phyloP scores from a whole-genome alignment of 2,888 invertebrate genomes.

The Scaptomyza polygonia region DNA sequence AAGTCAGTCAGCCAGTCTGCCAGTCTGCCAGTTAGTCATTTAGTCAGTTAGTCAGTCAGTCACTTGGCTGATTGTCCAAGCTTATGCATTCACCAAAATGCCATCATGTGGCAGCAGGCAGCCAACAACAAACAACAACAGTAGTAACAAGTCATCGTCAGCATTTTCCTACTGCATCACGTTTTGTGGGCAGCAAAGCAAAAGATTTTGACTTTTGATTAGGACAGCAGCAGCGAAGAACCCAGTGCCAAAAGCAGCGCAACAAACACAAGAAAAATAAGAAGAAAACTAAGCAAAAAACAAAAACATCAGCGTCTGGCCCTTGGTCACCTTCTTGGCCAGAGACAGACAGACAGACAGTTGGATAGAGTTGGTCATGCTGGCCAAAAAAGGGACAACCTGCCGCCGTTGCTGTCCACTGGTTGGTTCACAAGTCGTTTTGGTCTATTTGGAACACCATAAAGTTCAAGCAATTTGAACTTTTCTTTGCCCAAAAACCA shows the following conservation, averaged over 20 bases:
- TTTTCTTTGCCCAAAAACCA: constrained; percentile 54
- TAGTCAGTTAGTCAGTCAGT: constrained; percentile 38
- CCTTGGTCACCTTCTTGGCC: constrained; percentile 52
- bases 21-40: constrained; percentile 43
- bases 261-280: constrained; percentile 7
- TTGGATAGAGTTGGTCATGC: constrained; percentile 41
- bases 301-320: constrained; percentile 51
- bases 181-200: constrained; percentile 72
- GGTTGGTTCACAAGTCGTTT: constrained; percentile 42
- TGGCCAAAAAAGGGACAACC: constrained; percentile 75
- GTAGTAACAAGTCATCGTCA: constrained; percentile 69
- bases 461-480: constrained; percentile 79
- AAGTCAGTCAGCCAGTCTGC: constrained; percentile 20
- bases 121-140: constrained; percentile 10
- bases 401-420: no score
- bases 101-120: constrained; percentile 57
- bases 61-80: constrained; percentile 57
- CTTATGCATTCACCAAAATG: constrained; percentile 69
- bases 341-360: constrained; percentile 17
- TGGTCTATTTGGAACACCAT: constrained; percentile 77
- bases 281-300: no score
- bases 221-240: constrained; percentile 37
- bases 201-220: constrained; percentile 81
- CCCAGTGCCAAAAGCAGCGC: constrained; percentile 36
- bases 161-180: constrained; percentile 83